Conservation (phyloP, 2,888 invertebrate species). For the Drosophila maculinotata region DNA sequence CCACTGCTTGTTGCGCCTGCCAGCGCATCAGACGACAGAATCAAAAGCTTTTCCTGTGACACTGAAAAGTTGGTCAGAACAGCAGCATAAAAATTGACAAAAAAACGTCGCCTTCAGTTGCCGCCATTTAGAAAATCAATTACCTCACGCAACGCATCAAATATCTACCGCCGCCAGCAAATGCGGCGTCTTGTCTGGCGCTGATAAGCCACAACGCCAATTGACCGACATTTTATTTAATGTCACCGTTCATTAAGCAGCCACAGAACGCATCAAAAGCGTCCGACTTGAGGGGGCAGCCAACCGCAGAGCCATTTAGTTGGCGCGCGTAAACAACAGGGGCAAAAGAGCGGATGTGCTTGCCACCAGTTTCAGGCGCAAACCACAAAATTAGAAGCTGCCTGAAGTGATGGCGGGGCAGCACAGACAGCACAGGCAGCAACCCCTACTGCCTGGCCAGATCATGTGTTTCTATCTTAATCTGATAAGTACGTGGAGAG, state of each 20-base stretch:
- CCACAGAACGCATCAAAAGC: constrained; percentile 45
- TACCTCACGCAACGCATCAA: constrained; percentile 52
- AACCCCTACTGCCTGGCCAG: constrained; percentile 21
- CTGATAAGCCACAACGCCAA: constrained; percentile 71
- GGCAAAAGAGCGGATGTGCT: constrained; percentile 39
- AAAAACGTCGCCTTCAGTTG: constrained; percentile 25
- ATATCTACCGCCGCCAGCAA: constrained; percentile 1
- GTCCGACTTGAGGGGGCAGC: constrained; percentile 13
- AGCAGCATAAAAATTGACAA: background rate
- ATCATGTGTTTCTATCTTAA: constrained; percentile 75
- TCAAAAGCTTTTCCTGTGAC: constrained; percentile 27
- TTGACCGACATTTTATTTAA: constrained; percentile 78
- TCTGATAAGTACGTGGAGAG: constrained; percentile 66
- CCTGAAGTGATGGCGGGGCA: constrained; percentile 8
- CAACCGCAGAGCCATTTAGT: constrained; percentile 65
- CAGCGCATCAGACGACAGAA: constrained; percentile 44
- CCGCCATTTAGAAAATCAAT: constrained; percentile 63
- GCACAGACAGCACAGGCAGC: no score
- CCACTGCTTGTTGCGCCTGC: constrained; percentile 16
- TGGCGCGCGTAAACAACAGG: constrained; percentile 40
- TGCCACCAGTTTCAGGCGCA: constrained; percentile 14
- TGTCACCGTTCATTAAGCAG: constrained; percentile 74
- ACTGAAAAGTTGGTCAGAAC: constrained; percentile 15
- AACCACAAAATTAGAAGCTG: constrained; percentile 59
- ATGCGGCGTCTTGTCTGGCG: constrained; percentile 52